phyloP scores from a whole-genome alignment of 2,113 vertebrate genomes.

The Saguinus imperator region DNA sequence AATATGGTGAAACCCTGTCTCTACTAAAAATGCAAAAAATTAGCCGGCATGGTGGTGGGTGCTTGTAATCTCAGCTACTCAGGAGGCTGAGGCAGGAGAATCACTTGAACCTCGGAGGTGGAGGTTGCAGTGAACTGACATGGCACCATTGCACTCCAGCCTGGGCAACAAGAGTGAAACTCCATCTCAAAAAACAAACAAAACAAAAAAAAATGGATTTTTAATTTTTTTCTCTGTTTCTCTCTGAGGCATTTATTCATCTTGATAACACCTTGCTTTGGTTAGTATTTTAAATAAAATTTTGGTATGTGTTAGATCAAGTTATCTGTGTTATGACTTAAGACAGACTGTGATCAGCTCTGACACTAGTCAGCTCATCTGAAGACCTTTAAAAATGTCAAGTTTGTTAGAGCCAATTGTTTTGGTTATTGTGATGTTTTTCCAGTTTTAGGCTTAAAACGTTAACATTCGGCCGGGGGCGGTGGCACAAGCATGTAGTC shows the following conservation, averaged over 20 bases:
- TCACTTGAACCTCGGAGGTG: too few species aligned
- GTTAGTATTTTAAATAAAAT: constrained; percentile 16
- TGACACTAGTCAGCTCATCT: background rate
- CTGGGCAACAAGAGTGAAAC: too few species aligned
- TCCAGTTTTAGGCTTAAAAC: background rate
- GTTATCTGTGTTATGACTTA: background rate
- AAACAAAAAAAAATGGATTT: background rate
- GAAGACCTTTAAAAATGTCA: constrained; percentile 29
- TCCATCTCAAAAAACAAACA: too few species aligned
- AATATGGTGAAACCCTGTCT: too few species aligned
- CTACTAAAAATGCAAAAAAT: too few species aligned
- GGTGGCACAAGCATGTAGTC: too few species aligned
- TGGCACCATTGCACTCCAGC: too few species aligned
- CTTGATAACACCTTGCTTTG: background rate
- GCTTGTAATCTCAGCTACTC: too few species aligned
- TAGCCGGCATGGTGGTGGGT: too few species aligned
- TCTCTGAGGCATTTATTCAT: background rate
- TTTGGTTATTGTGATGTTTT: background rate
- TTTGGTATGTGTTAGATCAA: background rate
- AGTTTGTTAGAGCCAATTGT: background rate
- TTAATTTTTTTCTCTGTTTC: background rate
- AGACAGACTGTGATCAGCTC: background rate
- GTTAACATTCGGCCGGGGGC: background rate
- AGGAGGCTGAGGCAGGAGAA: too few species aligned
- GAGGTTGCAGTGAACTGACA: too few species aligned